phyloP scores from a whole-genome alignment of 2,888 invertebrate species.

The Branchipolynoe longqiensis region DNA sequence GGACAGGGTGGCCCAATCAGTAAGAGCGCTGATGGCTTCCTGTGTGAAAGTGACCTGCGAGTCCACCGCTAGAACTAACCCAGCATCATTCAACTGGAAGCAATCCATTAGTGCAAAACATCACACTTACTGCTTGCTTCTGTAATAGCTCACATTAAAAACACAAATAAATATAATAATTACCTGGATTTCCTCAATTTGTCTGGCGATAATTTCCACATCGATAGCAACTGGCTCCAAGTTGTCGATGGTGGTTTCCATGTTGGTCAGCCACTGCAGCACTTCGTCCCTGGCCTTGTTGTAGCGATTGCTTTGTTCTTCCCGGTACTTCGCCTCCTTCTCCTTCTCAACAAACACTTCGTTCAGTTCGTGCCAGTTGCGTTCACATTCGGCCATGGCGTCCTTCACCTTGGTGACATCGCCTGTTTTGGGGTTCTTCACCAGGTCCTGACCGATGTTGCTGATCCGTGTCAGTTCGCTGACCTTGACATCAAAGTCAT shows the following conservation, averaged over 20 bases:
- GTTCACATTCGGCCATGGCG: conserved; percentile 86
- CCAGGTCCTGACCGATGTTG: conserved; percentile 73
- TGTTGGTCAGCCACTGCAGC: conserved; percentile 91
- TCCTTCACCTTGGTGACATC: conserved; percentile 75
- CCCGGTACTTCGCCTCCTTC: conserved; percentile 90
- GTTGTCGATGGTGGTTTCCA: conserved; percentile 89
- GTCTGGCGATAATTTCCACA: conserved; percentile 90
- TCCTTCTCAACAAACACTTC: conserved; percentile 91
- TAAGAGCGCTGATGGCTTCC: too few relatives aligned
- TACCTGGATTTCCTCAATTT: conserved; percentile 84
- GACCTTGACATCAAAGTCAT: conserved; percentile 71
- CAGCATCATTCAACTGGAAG: too few relatives aligned
- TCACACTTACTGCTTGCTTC: too few relatives aligned
- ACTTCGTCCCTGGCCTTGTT: conserved; percentile 92
- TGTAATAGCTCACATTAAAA: too few relatives aligned
- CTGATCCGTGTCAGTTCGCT: conserved; percentile 72
- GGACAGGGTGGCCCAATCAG: too few relatives aligned
- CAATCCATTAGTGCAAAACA: too few relatives aligned
- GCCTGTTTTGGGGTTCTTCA: conserved; percentile 76
- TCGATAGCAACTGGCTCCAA: conserved; percentile 94
- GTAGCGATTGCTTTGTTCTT: conserved; percentile 92
- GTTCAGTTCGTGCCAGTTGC: conserved; percentile 93
- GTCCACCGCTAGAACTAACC: too few relatives aligned
- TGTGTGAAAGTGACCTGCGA: too few relatives aligned
- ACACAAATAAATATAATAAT: neutral